Evolutionary conservation across 2,113 vertebrate genomes (phyloP).

Genomic region (Solenodon paradoxus): DNA sequence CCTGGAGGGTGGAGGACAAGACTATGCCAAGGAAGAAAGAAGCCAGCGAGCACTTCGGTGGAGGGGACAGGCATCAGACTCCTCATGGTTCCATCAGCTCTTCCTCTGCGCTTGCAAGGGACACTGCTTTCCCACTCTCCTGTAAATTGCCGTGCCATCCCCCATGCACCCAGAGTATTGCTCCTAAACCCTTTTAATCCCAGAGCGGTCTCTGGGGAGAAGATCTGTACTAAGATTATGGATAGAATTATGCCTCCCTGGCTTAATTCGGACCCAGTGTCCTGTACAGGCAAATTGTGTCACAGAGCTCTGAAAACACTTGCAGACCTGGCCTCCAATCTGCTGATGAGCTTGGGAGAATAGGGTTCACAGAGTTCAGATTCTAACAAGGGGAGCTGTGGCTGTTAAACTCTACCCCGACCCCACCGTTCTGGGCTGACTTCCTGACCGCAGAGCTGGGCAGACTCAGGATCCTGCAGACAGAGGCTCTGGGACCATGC

Average conservation of each 20-base stretch:
- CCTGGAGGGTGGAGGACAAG: neutral
- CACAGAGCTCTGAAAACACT: neutral
- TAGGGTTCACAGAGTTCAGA: neutral
- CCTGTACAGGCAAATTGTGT: neutral
- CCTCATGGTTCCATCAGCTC: neutral
- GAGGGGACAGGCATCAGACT: neutral
- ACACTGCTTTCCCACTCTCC: neutral
- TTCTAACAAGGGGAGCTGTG: neutral
- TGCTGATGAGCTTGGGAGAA: neutral
- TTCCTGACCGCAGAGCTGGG: neutral
- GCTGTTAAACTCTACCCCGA: neutral
- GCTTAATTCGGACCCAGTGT: neutral
- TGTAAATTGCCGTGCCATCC: neutral
- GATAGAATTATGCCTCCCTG: neutral
- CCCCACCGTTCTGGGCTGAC: neutral
- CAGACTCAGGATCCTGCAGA: neutral
- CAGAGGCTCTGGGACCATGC: neutral
- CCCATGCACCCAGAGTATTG: neutral
- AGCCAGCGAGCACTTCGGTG: neutral
- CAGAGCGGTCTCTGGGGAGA: neutral
- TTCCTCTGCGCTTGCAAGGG: neutral
- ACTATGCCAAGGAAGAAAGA: neutral
- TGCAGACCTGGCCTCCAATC: neutral
- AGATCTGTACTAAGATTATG: no score
- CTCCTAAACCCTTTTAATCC: neutral